Evolutionary conservation across 2,113 vertebrate species (phyloP).

Genomic region (Cebus imitator): DNA sequence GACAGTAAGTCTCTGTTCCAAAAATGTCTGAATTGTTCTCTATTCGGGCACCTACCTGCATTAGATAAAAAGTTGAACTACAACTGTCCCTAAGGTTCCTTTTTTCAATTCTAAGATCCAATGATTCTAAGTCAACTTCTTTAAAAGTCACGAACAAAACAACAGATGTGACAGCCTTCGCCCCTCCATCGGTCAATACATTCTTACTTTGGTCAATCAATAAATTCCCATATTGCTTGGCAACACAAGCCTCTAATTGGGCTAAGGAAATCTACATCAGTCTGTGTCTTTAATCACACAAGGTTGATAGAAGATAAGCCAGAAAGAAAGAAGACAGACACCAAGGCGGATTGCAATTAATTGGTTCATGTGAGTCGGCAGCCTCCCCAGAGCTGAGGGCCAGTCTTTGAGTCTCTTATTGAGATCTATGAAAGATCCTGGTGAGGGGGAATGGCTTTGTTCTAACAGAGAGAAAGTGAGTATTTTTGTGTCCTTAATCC

Average conservation of each 20-base stretch:
- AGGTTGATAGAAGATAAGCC: not conserved
- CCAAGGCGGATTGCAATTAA: not conserved
- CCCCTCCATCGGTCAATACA: not conserved
- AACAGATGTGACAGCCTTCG: not conserved
- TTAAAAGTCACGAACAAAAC: not conserved
- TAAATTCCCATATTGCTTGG: not conserved
- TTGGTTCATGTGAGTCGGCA: not conserved
- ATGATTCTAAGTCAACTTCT: constrained; percentile 7
- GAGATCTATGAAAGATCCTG: not conserved
- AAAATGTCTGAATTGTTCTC: not conserved
- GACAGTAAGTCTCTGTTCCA: not conserved
- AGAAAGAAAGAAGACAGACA: not conserved
- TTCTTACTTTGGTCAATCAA: not conserved
- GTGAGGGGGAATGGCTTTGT: not conserved
- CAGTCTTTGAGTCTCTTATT: not conserved
- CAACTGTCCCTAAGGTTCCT: not conserved
- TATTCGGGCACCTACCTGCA: not conserved
- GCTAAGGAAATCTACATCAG: not conserved
- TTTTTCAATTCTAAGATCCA: not conserved
- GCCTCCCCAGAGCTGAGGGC: not conserved
- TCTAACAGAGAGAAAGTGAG: not conserved
- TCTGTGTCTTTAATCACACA: not conserved
- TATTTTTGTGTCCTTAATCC: not conserved
- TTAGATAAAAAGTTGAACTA: not conserved
- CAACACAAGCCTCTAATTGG: not conserved